Evolutionary conservation across 1,140 invertebrate genomes (phyloP), one percentile per base, ranked within the genome.

Genomic region (Nymphalis io): DNA sequence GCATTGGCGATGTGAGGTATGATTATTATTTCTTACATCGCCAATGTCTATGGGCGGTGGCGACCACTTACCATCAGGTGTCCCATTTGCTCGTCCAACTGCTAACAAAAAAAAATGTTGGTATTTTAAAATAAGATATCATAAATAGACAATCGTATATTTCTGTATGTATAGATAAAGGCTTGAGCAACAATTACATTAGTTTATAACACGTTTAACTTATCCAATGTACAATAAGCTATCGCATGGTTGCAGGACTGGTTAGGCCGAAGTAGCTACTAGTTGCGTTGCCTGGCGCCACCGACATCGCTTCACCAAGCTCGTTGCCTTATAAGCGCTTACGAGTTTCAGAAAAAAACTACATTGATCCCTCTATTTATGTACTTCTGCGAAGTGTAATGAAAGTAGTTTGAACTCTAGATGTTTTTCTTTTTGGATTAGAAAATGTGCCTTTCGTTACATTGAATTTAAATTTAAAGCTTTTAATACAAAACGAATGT

Each of bases 371-470:
- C 13, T 51, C 44, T 62, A 61, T 62, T 62, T 62, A 38, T 62
- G 27, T 62, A 23, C 23, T 62, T 62, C 60, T 62, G 60, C 13
- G 60, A 38, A 62, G 27, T 62, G 60, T 10, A 18, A 62, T 62
- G 46, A 62, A 38, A 62, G 60, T 51, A 53, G 27, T 55, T 55
- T 55, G 51, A 55, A 55, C 51, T 55, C 51, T 13, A 4, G 48
- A 8, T 12, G 48, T 20, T 51, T 51, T 16, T n/a, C 27, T 33
- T 33, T 51, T 8, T n/a, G 1, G 46, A 20, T 51, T 16, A 10
- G 20, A 51, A 46, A 8, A n/a, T 8, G 15, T 8, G 44, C 4
- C n/a, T 46, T 46, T 46, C n/a, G 13, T n/a, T 44, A 15, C 23
- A 5, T 2, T 5, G 23, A 27, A 27, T 27, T 27, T n/a, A n/a